Conservation (phyloP, 2,888 invertebrate species). For the Scotopteryx bipunctaria region DNA sequence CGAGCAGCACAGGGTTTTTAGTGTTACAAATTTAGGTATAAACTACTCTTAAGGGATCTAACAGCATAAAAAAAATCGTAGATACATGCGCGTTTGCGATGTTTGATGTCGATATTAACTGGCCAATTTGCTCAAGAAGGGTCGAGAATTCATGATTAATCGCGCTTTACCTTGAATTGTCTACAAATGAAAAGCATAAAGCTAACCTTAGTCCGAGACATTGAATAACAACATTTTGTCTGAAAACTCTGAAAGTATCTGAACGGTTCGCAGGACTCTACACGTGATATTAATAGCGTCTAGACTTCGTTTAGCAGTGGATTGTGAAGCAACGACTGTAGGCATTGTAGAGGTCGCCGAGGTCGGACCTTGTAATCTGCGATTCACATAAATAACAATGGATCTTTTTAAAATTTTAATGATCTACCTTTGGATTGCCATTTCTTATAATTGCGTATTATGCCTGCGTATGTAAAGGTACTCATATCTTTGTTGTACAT, state of each 20-base stretch:
- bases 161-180: conserved; percentile 7
- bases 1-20: too few relatives aligned
- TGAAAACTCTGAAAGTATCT: conserved; percentile 37
- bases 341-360: conserved; percentile 24
- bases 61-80: too few relatives aligned
- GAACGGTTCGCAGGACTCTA: conserved; percentile 43
- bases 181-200: conserved; percentile 17
- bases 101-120: too few relatives aligned
- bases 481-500: too few relatives aligned
- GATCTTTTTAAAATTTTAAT: too few relatives aligned
- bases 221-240: conserved; percentile 13
- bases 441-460: too few relatives aligned
- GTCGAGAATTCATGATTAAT: conserved; percentile 9
- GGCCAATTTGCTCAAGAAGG: not conserved
- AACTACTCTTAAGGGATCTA: too few relatives aligned
- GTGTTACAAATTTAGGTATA: too few relatives aligned
- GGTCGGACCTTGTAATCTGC: conserved; percentile 20
- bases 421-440: too few relatives aligned
- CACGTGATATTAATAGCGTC: conserved; percentile 52
- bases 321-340: conserved; percentile 39
- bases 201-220: conserved; percentile 3
- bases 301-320: conserved; percentile 54
- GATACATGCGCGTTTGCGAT: too few relatives aligned
- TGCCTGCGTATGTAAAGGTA: too few relatives aligned
- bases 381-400: conserved; percentile 20